Evolutionary conservation across 2,888 invertebrate genomes (phyloP).

Genomic region (Apeira syringaria): DNA sequence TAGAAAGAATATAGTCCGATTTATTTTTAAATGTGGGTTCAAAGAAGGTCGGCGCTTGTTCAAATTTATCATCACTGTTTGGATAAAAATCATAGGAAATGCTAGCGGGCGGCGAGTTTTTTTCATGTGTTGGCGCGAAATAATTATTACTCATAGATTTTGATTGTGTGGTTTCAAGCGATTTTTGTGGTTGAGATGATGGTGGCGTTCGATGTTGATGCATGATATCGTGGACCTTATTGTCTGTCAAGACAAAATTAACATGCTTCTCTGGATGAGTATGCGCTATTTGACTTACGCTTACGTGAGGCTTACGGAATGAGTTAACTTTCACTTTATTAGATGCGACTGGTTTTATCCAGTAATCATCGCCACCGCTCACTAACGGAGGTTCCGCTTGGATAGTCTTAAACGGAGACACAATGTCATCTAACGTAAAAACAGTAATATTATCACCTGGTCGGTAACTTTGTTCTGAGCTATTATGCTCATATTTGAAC

Average conservation of each 20-base stretch:
- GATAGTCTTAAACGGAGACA: slow-evolving; percentile 48
- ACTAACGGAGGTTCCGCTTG: slow-evolving; percentile 41
- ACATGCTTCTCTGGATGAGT: slow-evolving; percentile 33
- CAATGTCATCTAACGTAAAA: slow-evolving; percentile 48
- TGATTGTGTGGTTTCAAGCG: slow-evolving; percentile 39
- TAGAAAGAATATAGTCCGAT: slow-evolving; percentile 26
- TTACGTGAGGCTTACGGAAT: slow-evolving; percentile 26
- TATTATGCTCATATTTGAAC: neutral
- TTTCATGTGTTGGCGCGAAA: slow-evolving; percentile 50
- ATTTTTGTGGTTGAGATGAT: slow-evolving; percentile 25
- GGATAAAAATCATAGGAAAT: neutral
- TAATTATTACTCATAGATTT: slow-evolving; percentile 45
- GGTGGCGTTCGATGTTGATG: slow-evolving; percentile 22
- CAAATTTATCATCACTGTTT: slow-evolving; percentile 1
- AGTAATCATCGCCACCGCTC: slow-evolving; percentile 31
- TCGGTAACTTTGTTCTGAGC: slow-evolving; percentile 15
- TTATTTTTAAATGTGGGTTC: slow-evolving; percentile 37
- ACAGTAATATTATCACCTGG: slow-evolving; percentile 52
- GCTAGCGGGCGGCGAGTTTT: slow-evolving; percentile 13
- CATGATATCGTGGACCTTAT: slow-evolving; percentile 39
- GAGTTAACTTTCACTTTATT: slow-evolving; percentile 16
- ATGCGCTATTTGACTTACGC: slow-evolving; percentile 26
- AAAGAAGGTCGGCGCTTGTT: slow-evolving; percentile 34
- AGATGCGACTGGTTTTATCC: slow-evolving; percentile 17
- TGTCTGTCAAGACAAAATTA: slow-evolving; percentile 38